Evolutionary conservation across 1,140 invertebrate species (phyloP).

Genomic region (Atta cephalotes): DNA sequence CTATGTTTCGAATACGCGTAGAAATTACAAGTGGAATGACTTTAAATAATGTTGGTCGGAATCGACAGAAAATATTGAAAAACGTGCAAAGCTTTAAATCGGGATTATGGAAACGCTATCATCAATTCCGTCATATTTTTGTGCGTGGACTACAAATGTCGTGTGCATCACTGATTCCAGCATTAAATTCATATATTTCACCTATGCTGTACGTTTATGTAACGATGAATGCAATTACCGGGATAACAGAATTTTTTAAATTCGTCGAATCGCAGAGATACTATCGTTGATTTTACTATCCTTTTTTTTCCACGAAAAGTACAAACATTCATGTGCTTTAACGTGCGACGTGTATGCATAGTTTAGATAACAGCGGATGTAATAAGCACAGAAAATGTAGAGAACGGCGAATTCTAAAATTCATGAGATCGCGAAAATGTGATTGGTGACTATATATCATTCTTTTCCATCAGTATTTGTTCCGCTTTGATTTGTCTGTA

Average conservation of each 20-base stretch:
- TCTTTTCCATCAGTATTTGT: neutral
- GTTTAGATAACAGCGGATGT: slow-evolving; percentile 32
- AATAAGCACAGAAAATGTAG: slow-evolving; percentile 24
- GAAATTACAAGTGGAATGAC: slow-evolving; percentile 7
- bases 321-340: neutral
- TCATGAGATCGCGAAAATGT: slow-evolving; percentile 26
- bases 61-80: slow-evolving; percentile 14
- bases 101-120: neutral
- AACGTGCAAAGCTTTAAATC: neutral
- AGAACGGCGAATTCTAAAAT: slow-evolving; percentile 21
- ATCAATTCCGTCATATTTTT: neutral
- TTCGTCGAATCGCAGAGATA: neutral
- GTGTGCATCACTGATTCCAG: neutral
- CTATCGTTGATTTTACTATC: neutral
- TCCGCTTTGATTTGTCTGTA: neutral
- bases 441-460: neutral
- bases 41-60: neutral
- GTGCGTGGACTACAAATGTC: neutral
- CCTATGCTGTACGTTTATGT: neutral
- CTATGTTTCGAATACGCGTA: neutral
- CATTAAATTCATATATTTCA: neutral
- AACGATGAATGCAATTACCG: slow-evolving; percentile 11
- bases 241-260: neutral
- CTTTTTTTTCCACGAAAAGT: slow-evolving; percentile 2
- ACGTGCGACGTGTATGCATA: neutral